Evolutionary conservation across 2,888 invertebrate genomes (phyloP), one percentile per base, ranked within the genome.

Genomic region (Zaprionus obscuricornis): DNA sequence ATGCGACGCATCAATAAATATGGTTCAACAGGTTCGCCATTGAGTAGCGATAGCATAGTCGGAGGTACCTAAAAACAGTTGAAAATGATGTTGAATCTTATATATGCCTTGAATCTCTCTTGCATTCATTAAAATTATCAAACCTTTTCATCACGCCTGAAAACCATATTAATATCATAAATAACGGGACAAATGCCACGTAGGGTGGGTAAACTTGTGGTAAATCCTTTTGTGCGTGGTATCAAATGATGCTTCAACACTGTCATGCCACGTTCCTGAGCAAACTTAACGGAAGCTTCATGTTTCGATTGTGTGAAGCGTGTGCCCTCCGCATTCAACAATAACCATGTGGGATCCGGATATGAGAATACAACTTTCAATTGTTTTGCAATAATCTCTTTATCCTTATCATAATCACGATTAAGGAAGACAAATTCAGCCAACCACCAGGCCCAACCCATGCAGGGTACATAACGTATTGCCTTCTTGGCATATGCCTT

Each of bases 391-490:
- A 98, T 96, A 60, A 94, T 94, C 85, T 94, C 93, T 88, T 94
- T 95, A 90, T 98, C 98, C 90, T 97, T 96, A 49, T 97, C 96
- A 92, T 95, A 98, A 70, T 95, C 95, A 75, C 98, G 93, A 89
- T 97, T 97, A 55, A 98, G 92, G 91, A 98, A 98, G 63, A 98
- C 96, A 91, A 96, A 96, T 89, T 98, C 98, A 0, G 96, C 96
- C 89, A 97, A 96, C 91, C 96, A 96, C 97, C 98, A 98, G 83
- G 96, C 95, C 98, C 98, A 98, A 24, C 98, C 98, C 75, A 98
- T 93, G 6, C 97, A 94, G 17, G 98, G 98, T 68, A 98, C 92
- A 89, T 96, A 97, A 77, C 95, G 94, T 67, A 98, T 94, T 8
- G 95, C 95, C 90, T 97, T 96, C 91, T 98, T 98, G 0, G 97